Conservation (phyloP, 2,113 vertebrate species). For the Prochilodus magdalenae region DNA sequence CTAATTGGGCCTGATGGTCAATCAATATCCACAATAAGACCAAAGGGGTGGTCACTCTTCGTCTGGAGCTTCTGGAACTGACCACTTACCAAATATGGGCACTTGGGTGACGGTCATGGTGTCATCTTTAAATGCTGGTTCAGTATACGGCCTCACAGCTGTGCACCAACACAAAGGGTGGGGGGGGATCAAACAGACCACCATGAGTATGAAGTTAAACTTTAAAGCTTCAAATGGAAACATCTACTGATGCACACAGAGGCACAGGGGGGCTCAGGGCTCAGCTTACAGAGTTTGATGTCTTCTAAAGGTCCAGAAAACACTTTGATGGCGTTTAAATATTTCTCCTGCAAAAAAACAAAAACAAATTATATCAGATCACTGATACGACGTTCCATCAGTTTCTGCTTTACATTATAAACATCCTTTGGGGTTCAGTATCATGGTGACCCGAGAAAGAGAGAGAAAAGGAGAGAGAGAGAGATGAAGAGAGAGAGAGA, state of each 20-base stretch:
- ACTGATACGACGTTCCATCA: too few species aligned
- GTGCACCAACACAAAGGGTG: not conserved
- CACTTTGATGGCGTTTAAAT: slow-evolving; percentile 71
- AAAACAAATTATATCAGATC: too few species aligned
- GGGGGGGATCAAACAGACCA: not conserved
- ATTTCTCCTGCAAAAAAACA: slow-evolving; percentile 65
- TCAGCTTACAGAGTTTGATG: slow-evolving; percentile 72
- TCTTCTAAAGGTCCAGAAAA: slow-evolving; percentile 76
- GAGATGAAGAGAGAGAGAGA: too few species aligned
- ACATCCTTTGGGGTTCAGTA: too few species aligned
- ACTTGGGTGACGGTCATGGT: slow-evolving; percentile 84
- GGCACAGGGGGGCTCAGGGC: not conserved
- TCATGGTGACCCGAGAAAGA: too few species aligned
- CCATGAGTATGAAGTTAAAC: too few species aligned
- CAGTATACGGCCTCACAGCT: slow-evolving; percentile 76
- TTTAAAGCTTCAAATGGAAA: too few species aligned
- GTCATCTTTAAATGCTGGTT: slow-evolving; percentile 64
- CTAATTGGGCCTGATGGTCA: too few species aligned
- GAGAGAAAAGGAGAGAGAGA: too few species aligned
- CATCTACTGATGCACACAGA: not conserved
- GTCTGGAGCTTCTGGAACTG: not conserved
- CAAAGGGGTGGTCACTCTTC: too few species aligned
- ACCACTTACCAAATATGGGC: slow-evolving; percentile 85
- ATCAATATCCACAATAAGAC: too few species aligned
- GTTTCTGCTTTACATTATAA: too few species aligned